Percentiles rank a stretch among this genome's conserved stretches.
Evolutionary conservation across 1,140 invertebrate genomes (phyloP).

Genomic region (Sinella curviseta): DNA sequence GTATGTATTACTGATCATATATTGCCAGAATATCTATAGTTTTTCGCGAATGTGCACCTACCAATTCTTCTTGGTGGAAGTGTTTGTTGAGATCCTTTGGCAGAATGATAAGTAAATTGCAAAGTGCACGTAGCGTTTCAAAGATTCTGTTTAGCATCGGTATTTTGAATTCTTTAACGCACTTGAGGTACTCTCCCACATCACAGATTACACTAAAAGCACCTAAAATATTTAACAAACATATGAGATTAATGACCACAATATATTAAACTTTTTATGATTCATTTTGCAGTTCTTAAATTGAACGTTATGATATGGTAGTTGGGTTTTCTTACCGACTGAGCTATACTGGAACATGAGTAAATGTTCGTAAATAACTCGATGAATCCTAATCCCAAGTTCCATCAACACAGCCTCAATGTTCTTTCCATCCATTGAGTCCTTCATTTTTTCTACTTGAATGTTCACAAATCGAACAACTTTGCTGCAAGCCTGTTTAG

Average conservation of each 20-base stretch:
- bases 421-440: slow-evolving; percentile 91
- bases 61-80: slow-evolving; percentile 88
- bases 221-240: slow-evolving; percentile 59
- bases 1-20: too few relatives aligned
- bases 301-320: neutral
- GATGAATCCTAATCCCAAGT: slow-evolving; percentile 84
- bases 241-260: too few relatives aligned
- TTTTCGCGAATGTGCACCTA: too few relatives aligned
- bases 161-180: slow-evolving; percentile 72
- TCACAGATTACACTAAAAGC: slow-evolving; percentile 98
- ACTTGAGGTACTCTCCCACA: slow-evolving; percentile 89
- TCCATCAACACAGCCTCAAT: slow-evolving; percentile 81
- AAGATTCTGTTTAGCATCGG: slow-evolving; percentile 81
- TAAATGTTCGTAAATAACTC: slow-evolving; percentile 93
- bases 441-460: slow-evolving; percentile 75
- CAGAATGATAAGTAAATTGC: slow-evolving; percentile 91
- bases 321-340: slow-evolving; percentile 64
- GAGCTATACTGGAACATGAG: slow-evolving; percentile 94
- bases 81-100: slow-evolving; percentile 95
- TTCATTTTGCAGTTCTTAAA: neutral
- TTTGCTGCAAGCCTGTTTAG: slow-evolving; percentile 81
- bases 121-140: slow-evolving; percentile 91
- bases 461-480: slow-evolving; percentile 82
- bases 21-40: slow-evolving; percentile 19
- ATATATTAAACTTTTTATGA: neutral